Percentiles rank a stretch among this genome's conserved stretches.
Evolutionary conservation across 2,113 vertebrate species (phyloP).

Genomic region (Tretioscincus oriximinensis): DNA sequence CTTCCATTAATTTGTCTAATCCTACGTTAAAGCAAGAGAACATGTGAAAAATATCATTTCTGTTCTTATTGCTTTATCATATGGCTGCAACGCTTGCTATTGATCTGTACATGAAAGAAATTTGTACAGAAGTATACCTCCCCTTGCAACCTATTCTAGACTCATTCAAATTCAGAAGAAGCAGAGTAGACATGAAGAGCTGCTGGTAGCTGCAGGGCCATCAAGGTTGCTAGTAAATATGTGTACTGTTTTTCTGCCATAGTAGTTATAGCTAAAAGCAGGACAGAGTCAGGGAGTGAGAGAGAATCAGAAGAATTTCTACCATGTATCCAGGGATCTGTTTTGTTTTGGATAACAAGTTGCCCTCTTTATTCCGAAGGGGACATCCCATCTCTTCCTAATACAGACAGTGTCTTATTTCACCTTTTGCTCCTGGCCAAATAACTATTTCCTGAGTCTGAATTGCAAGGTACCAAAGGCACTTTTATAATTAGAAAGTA

Average conservation of each 20-base stretch:
- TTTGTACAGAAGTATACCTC: accelerated
- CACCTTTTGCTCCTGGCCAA: constrained; percentile 35
- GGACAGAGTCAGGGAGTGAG: too few species aligned
- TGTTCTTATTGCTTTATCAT: not conserved
- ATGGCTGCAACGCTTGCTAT: not conserved
- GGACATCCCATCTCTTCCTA: constrained; percentile 42
- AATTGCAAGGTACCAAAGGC: constrained; percentile 20
- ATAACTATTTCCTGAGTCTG: constrained; percentile 56
- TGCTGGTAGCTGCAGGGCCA: constrained; percentile 26
- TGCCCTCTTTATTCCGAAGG: constrained; percentile 71
- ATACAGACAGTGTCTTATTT: constrained; percentile 61
- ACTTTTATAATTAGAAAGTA: constrained; percentile 11
- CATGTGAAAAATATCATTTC: not conserved
- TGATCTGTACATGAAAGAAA: not conserved
- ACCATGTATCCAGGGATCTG: constrained; percentile 65
- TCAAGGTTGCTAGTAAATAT: constrained; percentile 38
- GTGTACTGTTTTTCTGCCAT: constrained; percentile 58
- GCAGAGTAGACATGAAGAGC: not conserved
- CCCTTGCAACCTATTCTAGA: not conserved
- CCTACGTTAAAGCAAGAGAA: not conserved
- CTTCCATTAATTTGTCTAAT: too few species aligned
- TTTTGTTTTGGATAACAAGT: constrained; percentile 71
- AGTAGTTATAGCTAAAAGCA: constrained; percentile 64
- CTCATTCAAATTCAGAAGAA: not conserved
- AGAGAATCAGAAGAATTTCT: constrained; percentile 34